These are phyloP conservation scores for Chlorodrepanis virens DNA, from an alignment of 2,113 vertebrate genomes.

Conservation along the genomic window DNA sequence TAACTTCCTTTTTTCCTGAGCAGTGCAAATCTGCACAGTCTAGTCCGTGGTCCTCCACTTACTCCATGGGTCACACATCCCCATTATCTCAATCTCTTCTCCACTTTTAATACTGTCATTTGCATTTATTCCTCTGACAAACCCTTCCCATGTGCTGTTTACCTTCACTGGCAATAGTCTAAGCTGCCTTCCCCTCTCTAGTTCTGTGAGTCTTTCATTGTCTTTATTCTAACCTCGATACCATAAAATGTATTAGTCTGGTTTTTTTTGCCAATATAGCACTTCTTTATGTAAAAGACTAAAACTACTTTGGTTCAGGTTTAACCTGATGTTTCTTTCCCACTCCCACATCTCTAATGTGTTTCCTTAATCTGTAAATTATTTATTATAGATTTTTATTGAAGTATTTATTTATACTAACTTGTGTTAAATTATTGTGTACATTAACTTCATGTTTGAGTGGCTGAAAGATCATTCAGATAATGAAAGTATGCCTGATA, in stretches of 20 bases:
- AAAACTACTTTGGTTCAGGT: neutral
- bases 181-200: neutral
- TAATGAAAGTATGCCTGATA: neutral
- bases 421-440: neutral
- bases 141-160: neutral
- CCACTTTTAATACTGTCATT: neutral
- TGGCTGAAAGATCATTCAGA: neutral
- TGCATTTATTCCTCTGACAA: neutral
- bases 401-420: neutral
- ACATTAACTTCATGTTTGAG: neutral
- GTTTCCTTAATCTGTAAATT: neutral
- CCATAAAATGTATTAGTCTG: neutral
- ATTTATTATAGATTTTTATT: neutral
- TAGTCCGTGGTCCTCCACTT: neutral
- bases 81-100: neutral
- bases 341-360: neutral
- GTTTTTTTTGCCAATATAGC: rapidly evolving
- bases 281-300: neutral
- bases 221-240: neutral
- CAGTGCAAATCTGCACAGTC: neutral
- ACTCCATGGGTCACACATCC: neutral
- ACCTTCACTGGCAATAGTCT: neutral
- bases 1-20: neutral
- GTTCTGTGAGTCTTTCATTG: neutral
- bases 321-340: neutral